Evolutionary conservation across 2,113 vertebrate species (phyloP), one percentile per base, ranked within the genome.

Genomic region (Actinemys pallida): DNA sequence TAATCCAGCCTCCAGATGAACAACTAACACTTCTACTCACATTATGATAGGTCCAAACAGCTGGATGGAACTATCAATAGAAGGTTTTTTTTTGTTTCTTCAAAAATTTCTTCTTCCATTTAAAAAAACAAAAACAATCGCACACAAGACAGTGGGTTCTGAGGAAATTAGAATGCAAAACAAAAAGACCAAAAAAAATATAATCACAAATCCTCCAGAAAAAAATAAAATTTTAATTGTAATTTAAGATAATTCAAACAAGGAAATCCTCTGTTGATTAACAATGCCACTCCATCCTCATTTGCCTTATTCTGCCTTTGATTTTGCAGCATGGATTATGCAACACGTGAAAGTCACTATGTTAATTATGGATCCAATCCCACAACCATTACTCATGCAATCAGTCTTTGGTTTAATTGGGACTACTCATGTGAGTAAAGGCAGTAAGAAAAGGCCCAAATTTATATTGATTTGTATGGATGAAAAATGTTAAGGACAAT

Each of bases 231-330:
- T 0, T 0, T 50, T 83, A 84, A 52, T n/a, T 85, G 24, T 42
- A 96, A 65, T n/a, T 1, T 90, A 47, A 47, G 20, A 91, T 29
- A 86, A 50, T 76, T 14, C 92, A 96, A 94, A 96, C 94, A 94
- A 91, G 76, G 93, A 90, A 29, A 93, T 89, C 91, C 90, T 91
- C 94, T 94, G 96, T 90, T 52, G 90, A 29, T 35, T 93, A 93
- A 94, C 50, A 75, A 65, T 86, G 88, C 49, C 31, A 69, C 91
- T 52, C 65, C 10, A 27, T 35, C 75, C 84, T 85, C 39, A 65
- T 17, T 16, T 54, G 83, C 75, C 88, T 92, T 91, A 78, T 78
- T 47, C 25, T 78, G 75, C 75, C 42, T 78, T 78, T 47, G 75
- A 47, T 29, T 78, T 47, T 78, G 12, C 42, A 47, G 42, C 14